Conservation (phyloP, 2,888 invertebrate genomes). For the Volucella inanis region DNA sequence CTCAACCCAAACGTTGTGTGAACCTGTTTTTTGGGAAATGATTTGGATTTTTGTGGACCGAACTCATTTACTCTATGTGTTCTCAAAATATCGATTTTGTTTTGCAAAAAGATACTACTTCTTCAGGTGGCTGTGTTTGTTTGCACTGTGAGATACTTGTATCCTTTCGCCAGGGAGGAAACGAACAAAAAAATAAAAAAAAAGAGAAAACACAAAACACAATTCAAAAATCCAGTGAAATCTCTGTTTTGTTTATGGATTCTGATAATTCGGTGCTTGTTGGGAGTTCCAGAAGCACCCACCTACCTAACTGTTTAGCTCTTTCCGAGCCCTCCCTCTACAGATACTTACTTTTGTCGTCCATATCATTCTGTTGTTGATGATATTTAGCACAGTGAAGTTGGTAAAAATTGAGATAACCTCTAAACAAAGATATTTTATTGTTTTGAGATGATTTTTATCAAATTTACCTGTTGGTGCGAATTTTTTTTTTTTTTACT, state of each 20-base stretch:
- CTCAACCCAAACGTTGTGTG: constrained; percentile 55
- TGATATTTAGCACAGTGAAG: constrained; percentile 46
- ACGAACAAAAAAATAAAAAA: too few species aligned
- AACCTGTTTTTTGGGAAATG: constrained; percentile 62
- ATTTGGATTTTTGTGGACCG: constrained; percentile 36
- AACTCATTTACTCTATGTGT: constrained; percentile 28
- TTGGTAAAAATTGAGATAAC: constrained; percentile 35
- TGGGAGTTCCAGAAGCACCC: constrained; percentile 63
- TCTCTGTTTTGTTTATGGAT: constrained; percentile 73
- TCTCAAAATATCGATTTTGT: too few species aligned
- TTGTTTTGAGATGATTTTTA: constrained; percentile 61
- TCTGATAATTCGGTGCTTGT: constrained; percentile 68
- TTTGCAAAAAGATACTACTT: background rate
- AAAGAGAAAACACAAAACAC: too few species aligned
- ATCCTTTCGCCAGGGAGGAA: constrained; percentile 61
- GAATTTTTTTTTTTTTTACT: constrained; percentile 29
- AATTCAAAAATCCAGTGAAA: constrained; percentile 57
- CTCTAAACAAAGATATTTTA: constrained; percentile 71
- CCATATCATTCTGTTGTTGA: background rate
- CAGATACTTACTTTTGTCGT: background rate
- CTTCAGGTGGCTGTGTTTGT: constrained; percentile 2
- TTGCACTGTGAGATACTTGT: constrained; percentile 46
- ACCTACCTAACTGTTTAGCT: constrained; percentile 31
- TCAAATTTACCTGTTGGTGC: constrained; percentile 66
- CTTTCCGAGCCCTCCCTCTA: constrained; percentile 11